Base-by-base conservation (phyloP, 2,113 vertebrate species). In the Bostrychus sinensis region DNA sequence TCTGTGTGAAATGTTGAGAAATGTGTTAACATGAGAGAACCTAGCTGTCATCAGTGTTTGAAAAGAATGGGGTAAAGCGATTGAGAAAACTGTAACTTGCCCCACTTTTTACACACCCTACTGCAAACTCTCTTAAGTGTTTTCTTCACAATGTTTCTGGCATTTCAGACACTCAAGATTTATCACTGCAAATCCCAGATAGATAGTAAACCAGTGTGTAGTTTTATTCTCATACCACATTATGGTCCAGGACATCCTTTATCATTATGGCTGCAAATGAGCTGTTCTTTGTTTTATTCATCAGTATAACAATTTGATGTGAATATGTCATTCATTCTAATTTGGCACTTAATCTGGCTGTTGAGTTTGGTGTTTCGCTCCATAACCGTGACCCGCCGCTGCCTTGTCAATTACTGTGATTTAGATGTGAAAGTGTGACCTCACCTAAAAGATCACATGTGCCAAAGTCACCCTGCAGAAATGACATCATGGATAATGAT, bases 401-500 rank as follows among this genome's bases (percentile, higher is more conserved):
- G 64, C 67, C 53, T 50, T 77, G 82, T 85, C 85, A 84, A 86
- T 89, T 88, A 89, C 81, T 58, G 60, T 22, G 74, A 80, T 72
- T 80, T 81, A 81, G 82, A 77, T 70, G 82, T 80, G 58, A 87
- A 80, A 66, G 80, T 48, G 86, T 89, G 89, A 90, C 84, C 84
- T 90, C 89, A 88, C 72, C 85, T 77, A 58, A 59, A 71, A 70
- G 30, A 74, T 83, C 85, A 77, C 86, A 83, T 84, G 86, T 87
- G 83, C 87, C 88, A 91, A 91, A 89, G 88, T 91, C 91, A 92
- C 91, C 89, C 89, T 86, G 78, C 82, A 90, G 85, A 85, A 88
- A 88, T 92, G 89, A 91, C 88, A 90, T 92, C 91, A 92, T 91
- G 71, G 71, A 72, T 67, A 84, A 91, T 92, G 89, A 90, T 91